These are phyloP conservation scores for Prunella strophiata DNA, from an alignment of 2,797 vertebrate species.

Conservation along the genomic window DNA sequence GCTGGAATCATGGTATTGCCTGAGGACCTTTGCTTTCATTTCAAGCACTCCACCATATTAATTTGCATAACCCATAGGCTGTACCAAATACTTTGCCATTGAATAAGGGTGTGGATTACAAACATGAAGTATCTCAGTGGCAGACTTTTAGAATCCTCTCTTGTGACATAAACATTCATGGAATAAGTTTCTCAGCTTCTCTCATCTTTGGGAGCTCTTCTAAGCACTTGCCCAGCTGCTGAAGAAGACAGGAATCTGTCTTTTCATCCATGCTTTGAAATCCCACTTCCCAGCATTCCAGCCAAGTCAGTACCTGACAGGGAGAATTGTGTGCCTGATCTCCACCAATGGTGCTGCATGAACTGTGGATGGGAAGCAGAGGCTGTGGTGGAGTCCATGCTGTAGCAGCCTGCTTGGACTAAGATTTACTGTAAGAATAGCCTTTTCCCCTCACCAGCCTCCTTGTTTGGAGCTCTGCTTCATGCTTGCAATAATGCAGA, in stretches of 20 bases:
- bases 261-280: background rate
- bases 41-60: background rate
- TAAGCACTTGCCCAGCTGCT: background rate
- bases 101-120: background rate
- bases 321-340: background rate
- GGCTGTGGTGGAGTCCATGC: background rate
- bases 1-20: background rate
- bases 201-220: background rate
- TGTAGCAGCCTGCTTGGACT: background rate
- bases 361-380: background rate
- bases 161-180: background rate
- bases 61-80: background rate
- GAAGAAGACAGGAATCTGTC: background rate
- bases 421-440: background rate
- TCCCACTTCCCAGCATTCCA: background rate
- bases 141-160: background rate
- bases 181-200: background rate
- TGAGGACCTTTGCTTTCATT: background rate
- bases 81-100: background rate
- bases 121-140: background rate
- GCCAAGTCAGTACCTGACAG: background rate
- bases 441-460: background rate
- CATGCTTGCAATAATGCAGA: background rate
- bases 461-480: background rate
- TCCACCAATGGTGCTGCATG: rapidly evolving